Conservation (phyloP, 2,888 invertebrate species). For the Autographa pulchrina region DNA sequence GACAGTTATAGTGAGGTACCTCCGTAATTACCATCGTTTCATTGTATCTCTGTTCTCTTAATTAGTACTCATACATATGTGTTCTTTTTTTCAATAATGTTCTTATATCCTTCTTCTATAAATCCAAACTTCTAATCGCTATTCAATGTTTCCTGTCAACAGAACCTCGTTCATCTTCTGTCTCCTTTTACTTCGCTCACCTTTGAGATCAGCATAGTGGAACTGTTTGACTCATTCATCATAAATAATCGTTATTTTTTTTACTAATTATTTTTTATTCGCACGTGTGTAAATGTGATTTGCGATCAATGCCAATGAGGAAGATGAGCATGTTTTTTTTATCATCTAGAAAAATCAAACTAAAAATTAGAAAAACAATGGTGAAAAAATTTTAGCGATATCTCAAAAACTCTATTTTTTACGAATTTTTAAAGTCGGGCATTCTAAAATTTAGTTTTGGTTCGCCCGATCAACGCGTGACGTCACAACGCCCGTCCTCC, state of each 20-base stretch:
- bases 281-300: constrained; percentile 38
- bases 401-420: too few species aligned
- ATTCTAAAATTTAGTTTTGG: too few species aligned
- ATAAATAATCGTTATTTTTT: constrained; percentile 71
- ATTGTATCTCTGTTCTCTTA: not conserved
- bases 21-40: constrained; percentile 20
- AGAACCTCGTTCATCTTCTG: constrained; percentile 31
- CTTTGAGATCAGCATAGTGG: constrained; percentile 55
- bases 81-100: constrained; percentile 9
- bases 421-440: too few species aligned
- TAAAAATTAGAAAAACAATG: too few species aligned
- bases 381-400: too few species aligned
- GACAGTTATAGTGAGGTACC: constrained; percentile 10
- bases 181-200: constrained; percentile 53
- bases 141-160: constrained; percentile 22
- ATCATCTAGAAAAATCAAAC: too few species aligned
- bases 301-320: constrained; percentile 49
- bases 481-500: too few species aligned
- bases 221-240: constrained; percentile 72
- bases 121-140: constrained; percentile 19
- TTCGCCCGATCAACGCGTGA: too few species aligned
- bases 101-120: constrained; percentile 17
- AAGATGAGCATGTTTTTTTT: too few species aligned
- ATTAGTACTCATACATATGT: not conserved
- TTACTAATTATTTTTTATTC: constrained; percentile 65